phyloP scores from a whole-genome alignment of 2,797 vertebrate genomes.

The Acrossocheilus wenchowensis region DNA sequence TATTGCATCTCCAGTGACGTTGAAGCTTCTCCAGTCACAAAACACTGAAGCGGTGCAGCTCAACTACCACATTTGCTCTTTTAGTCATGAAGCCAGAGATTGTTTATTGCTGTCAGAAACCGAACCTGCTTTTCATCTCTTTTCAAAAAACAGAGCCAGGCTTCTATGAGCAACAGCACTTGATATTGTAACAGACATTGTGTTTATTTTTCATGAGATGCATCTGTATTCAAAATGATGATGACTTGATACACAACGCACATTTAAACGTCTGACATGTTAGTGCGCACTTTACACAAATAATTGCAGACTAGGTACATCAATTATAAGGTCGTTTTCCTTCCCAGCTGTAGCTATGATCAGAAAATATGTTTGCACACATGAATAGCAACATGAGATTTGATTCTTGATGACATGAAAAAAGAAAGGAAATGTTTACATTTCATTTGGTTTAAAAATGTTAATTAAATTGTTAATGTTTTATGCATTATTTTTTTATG shows the following conservation, averaged over 20 bases:
- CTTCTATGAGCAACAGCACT: conserved; percentile 14
- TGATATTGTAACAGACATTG: conserved; percentile 15
- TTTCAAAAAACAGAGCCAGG: conserved; percentile 32
- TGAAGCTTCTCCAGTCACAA: background rate
- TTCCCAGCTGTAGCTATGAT: background rate
- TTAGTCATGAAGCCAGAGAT: conserved; percentile 34
- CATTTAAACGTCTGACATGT: background rate
- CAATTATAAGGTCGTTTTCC: background rate
- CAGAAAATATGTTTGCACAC: background rate
- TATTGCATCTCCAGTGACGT: background rate
- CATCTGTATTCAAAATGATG: conserved; percentile 7
- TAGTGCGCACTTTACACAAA: background rate
- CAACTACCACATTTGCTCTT: conserved; percentile 22
- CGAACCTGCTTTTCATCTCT: conserved; percentile 40
- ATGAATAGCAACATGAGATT: background rate
- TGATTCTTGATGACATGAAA: background rate
- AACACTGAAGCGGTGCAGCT: background rate
- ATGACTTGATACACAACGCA: background rate
- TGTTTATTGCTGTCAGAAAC: conserved; percentile 45
- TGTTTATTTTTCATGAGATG: conserved; percentile 26
- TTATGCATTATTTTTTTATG: background rate
- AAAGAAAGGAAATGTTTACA: too few relatives aligned
- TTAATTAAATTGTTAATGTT: background rate
- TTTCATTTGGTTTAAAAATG: too few relatives aligned
- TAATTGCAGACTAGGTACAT: too few relatives aligned